Evolutionary conservation across 2,797 vertebrate genomes (phyloP).

Genomic region (Chrysocyon brachyurus): DNA sequence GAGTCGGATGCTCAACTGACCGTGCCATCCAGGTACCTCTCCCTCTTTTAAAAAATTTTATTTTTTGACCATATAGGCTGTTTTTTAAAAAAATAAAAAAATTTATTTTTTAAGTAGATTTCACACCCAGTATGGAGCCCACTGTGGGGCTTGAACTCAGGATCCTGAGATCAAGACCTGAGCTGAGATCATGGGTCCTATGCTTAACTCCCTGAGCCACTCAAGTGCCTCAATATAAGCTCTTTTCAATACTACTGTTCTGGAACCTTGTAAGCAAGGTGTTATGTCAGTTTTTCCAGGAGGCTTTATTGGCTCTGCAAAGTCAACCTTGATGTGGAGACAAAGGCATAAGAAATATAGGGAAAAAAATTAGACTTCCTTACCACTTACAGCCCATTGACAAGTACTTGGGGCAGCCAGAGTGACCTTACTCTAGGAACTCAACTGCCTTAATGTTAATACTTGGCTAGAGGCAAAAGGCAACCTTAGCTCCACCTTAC

Average conservation of each 20-base stretch:
- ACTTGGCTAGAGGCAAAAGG: background rate
- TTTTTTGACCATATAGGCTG: background rate
- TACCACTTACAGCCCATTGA: background rate
- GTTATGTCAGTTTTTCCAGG: background rate
- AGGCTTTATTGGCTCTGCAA: background rate
- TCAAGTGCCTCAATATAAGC: background rate
- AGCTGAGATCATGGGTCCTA: background rate
- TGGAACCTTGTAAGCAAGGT: background rate
- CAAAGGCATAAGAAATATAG: background rate
- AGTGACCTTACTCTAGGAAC: background rate
- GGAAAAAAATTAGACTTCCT: background rate
- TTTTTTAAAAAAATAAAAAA: background rate
- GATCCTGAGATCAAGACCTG: background rate
- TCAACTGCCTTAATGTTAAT: background rate
- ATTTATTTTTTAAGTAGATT: no score
- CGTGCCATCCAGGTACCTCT: no score
- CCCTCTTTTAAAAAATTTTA: no score
- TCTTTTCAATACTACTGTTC: background rate
- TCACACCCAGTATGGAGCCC: no score
- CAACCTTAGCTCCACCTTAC: background rate
- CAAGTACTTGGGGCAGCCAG: background rate
- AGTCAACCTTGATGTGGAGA: background rate
- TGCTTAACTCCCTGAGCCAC: background rate
- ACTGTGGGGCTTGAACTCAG: background rate
- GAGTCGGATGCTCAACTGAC: no score